Evolutionary conservation across 1,140 invertebrate genomes (phyloP).

Genomic region (Drosophila saltans): DNA sequence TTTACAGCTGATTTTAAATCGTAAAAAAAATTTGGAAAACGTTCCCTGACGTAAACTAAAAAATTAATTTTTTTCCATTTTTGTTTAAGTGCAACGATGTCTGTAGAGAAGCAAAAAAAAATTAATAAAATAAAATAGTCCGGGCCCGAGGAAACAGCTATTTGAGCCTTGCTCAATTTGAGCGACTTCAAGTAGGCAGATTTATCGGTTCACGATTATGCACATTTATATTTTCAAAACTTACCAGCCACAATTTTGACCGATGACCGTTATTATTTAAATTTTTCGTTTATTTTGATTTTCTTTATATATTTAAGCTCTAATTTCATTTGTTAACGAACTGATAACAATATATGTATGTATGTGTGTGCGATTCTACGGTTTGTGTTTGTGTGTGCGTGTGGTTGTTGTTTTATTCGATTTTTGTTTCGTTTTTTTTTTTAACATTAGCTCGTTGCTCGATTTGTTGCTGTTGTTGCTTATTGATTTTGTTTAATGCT

Average conservation of each 20-base stretch:
- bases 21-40: no score
- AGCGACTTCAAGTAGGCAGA: no score
- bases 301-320: constrained; percentile 65
- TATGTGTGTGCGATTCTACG: constrained; percentile 37
- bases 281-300: constrained; percentile 4
- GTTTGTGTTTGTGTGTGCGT: constrained; percentile 33
- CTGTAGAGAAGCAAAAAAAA: no score
- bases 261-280: background rate
- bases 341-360: constrained; percentile 67
- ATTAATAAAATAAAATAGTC: no score
- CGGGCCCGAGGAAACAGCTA: no score
- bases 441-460: constrained; percentile 58
- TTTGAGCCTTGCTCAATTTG: no score
- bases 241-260: background rate
- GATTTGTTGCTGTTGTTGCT: constrained; percentile 21
- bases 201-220: no score
- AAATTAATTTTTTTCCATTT: no score
- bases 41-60: no score
- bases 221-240: no score
- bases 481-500: constrained; percentile 54
- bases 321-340: constrained; percentile 77
- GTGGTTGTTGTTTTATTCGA: constrained; percentile 26
- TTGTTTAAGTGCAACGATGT: no score
- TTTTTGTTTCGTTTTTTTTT: constrained; percentile 27
- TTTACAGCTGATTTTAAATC: no score